Conservation (phyloP, 2,888 invertebrate genomes). For the Atherix ibis region DNA sequence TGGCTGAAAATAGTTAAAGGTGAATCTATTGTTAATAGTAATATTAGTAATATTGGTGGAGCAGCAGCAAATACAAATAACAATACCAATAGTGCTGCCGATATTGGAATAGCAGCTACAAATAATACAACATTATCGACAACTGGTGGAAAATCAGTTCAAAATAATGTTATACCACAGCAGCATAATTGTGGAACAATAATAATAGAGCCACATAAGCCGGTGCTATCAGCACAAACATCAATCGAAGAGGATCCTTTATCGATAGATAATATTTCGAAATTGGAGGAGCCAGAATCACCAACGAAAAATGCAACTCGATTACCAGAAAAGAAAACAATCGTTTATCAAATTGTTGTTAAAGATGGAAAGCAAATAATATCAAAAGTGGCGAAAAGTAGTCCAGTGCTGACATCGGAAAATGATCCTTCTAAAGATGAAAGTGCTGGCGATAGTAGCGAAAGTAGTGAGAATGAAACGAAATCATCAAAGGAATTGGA, state of each 20-base stretch:
- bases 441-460: conserved; percentile 6
- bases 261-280: too few species aligned
- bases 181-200: too few species aligned
- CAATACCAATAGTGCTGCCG: too few species aligned
- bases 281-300: too few species aligned
- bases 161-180: too few species aligned
- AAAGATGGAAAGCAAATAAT: conserved; percentile 58
- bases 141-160: conserved; percentile 2
- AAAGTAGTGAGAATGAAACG: conserved; percentile 18
- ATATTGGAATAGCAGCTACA: too few species aligned
- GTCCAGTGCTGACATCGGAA: neutral
- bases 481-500: conserved; percentile 14
- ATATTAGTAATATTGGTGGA: conserved; percentile 7
- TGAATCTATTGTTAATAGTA: conserved; percentile 33
- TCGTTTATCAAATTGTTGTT: conserved; percentile 45
- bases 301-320: neutral
- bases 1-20: conserved; percentile 83
- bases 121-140: too few species aligned
- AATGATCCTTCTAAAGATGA: neutral
- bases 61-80: too few species aligned
- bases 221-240: conserved; percentile 9
- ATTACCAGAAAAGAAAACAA: neutral
- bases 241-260: conserved; percentile 10
- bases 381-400: conserved; percentile 24
- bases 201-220: too few species aligned